These are phyloP conservation scores for Folsomia manolachei DNA, from an alignment of 2,888 invertebrate species.

Conservation along the genomic window DNA sequence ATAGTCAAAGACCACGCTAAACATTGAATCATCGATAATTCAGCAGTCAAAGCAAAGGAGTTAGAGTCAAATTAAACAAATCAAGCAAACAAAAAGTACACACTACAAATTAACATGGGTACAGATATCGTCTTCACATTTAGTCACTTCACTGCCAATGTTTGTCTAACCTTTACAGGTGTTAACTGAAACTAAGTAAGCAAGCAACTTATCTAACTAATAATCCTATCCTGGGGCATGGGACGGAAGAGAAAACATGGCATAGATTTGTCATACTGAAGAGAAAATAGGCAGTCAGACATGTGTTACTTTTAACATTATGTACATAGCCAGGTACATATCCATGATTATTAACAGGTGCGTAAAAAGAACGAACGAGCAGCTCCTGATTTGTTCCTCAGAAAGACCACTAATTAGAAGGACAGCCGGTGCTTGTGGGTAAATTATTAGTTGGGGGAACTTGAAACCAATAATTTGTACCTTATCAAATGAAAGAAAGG, in stretches of 20 bases:
- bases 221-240: neutral
- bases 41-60: neutral
- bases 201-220: too few relatives aligned
- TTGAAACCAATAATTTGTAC: neutral
- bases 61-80: neutral
- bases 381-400: neutral
- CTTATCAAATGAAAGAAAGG: neutral
- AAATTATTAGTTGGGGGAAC: neutral
- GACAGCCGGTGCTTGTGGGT: conserved; percentile 3
- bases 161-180: conserved; percentile 19
- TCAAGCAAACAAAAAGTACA: neutral
- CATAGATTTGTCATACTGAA: too few relatives aligned
- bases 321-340: neutral
- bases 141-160: neutral
- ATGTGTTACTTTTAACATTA: too few relatives aligned
- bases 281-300: too few relatives aligned
- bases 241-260: too few relatives aligned
- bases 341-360: neutral
- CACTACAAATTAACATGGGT: too few relatives aligned
- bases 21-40: neutral
- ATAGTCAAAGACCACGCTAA: neutral
- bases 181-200: conserved; percentile 13
- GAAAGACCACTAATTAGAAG: neutral
- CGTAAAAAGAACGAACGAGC: neutral
- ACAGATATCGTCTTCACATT: neutral